A percentile compares a stretch with the other conserved stretches of the same genome.
Evolutionary conservation across 64 coral and sea anemone species (phyloP).

Genomic region (Anthopleura sola): DNA sequence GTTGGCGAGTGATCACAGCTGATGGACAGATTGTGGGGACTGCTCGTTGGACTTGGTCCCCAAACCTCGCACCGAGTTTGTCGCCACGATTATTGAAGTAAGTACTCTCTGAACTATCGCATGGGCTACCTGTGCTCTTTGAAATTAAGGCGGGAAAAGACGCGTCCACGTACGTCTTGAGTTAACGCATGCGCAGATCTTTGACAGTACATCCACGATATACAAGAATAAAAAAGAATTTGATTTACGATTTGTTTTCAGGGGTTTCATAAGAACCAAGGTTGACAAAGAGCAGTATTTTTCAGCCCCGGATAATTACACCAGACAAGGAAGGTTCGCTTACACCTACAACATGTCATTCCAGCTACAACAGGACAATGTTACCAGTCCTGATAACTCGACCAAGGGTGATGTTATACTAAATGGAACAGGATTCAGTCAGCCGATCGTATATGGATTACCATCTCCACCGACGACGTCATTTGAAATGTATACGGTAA

Average conservation of each 20-base stretch:
- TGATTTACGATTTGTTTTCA: conserved; percentile 6
- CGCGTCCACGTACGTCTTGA: too few species aligned
- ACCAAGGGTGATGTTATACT: conserved; percentile 80
- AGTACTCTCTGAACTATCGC: not conserved
- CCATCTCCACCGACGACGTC: conserved; percentile 1
- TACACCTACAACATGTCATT: conserved; percentile 75
- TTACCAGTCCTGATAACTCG: conserved; percentile 23
- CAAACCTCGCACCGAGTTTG: not conserved
- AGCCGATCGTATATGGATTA: conserved; percentile 65
- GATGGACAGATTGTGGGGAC: not conserved
- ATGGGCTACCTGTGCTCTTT: too few species aligned
- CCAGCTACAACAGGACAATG: conserved; percentile 52
- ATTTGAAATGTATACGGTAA: conserved; percentile 65
- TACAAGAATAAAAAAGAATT: not conserved
- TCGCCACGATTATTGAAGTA: not conserved
- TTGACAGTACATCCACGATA: too few species aligned
- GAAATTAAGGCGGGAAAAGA: too few species aligned
- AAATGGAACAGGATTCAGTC: conserved; percentile 67
- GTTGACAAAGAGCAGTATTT: conserved; percentile 65
- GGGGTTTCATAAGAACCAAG: conserved; percentile 21
- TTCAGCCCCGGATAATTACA: conserved; percentile 71
- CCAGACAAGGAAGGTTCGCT: conserved; percentile 59
- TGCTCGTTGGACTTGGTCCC: not conserved
- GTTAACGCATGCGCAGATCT: too few species aligned
- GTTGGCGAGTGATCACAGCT: conserved; percentile 41